Base-by-base conservation (phyloP, 2,797 vertebrate genomes). In the Scomberomorus guttatus region DNA sequence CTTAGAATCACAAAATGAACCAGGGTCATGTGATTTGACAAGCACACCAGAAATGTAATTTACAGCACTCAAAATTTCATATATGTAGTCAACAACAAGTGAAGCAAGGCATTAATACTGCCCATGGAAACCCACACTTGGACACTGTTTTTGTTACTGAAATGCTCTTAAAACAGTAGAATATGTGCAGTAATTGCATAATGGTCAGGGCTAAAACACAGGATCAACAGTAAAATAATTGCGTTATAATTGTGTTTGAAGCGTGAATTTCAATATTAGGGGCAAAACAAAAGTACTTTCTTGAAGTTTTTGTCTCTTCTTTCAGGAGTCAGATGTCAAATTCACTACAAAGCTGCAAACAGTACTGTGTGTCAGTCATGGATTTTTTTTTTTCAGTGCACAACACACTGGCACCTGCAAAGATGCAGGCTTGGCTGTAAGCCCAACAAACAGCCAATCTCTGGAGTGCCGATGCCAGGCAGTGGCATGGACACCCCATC, bases 361-460 rank as follows among this genome's bases (percentile, higher is more conserved):
- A 60, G n/a, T 25, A 9, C 55, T 60, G 42, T 62, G 58, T 72
- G 81, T 83, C 67, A 71, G 70, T 71, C 68, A 59, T 2, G 59
- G 79, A 72, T 77, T 81, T 46, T 42, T 37, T 32, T 32, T 29
- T 75, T 77, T 72, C 58, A 76, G 63, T 68, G 67, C 54, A 59
- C 56, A 66, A 68, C 61, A 69, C 77, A 17, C 24, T 87, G 83
- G 83, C 90, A 92, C 87, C 83, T 90, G 87, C 68, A 75, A 56
- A 79, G 60, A 72, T 79, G 75, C 65, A 58, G 54, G 46, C 61
- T 75, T 89, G 86, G 87, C 86, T 61, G 65, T 7, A 2, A 61
- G 73, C 87, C 87, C 48, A 14, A 77, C 65, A 68, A 70, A 73
- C 58, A 72, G 78, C 54, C 75, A 79, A 80, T 86, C 77, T 87